A percentile compares a stretch with the other conserved stretches of the same genome.
phyloP scores from a whole-genome alignment of 2,113 vertebrate genomes.

The Microtus pennsylvanicus region DNA sequence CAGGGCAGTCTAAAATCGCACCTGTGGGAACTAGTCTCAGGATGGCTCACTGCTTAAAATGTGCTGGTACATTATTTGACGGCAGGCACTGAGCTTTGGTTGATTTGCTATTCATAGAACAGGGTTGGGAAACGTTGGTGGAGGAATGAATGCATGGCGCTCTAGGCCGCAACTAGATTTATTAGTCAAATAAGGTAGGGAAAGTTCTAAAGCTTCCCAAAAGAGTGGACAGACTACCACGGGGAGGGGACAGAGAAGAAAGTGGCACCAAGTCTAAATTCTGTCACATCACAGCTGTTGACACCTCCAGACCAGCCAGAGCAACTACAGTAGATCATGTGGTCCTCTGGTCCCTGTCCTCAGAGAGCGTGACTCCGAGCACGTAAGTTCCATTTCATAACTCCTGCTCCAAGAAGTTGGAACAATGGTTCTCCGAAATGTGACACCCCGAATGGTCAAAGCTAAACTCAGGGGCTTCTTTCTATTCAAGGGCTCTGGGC shows the following conservation, averaged over 20 bases:
- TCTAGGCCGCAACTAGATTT: background rate
- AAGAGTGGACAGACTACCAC: background rate
- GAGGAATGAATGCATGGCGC: background rate
- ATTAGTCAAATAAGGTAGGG: background rate
- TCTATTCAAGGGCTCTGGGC: background rate
- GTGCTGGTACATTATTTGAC: background rate
- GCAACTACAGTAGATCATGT: background rate
- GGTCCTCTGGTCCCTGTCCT: background rate
- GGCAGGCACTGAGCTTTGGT: background rate
- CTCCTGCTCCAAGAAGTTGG: background rate
- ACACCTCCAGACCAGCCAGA: background rate
- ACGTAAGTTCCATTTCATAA: background rate
- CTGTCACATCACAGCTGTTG: background rate
- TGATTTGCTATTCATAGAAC: background rate
- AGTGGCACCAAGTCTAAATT: background rate
- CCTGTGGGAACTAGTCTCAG: background rate
- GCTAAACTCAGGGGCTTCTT: background rate
- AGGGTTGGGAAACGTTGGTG: background rate
- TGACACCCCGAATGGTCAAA: background rate
- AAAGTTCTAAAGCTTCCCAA: background rate
- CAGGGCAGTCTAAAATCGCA: background rate
- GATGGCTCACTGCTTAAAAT: conserved; percentile 13
- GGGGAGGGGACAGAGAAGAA: background rate
- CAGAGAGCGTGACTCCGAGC: background rate
- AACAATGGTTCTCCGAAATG: background rate